Base-by-base conservation (phyloP, 2,888 invertebrate genomes). In the Luperina testacea region DNA sequence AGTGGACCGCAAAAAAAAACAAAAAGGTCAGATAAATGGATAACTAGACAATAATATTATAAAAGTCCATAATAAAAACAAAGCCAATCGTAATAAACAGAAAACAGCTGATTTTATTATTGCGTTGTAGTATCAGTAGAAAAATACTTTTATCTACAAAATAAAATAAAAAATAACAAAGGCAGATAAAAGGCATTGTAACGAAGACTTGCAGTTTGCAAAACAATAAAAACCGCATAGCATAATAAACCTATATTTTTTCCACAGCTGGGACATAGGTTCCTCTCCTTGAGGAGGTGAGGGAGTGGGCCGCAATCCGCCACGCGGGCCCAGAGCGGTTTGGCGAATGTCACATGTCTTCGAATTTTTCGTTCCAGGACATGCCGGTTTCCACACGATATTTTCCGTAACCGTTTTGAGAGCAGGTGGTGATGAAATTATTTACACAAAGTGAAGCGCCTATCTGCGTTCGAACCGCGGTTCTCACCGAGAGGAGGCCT, bases 81-180 rank as follows among this genome's bases (percentile, higher is more conserved):
- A 57, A n/a, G 32, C 8, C 17, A n/a, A 63, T n/a, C 20, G 45
- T 11, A 67, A 48, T 4, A 11, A 72, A 72, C 72, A 71, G 0
- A 70, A 71, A 80, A 68, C 85, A 84, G 81, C 81, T 82, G 82
- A 68, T 81, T 11, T 45, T 32, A 42, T 57, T 57, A n/a, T 42
- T 20, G 48, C n/a, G 11, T 45, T 51, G 48, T 27, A 45, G 9
- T 82, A 72, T 67, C 73, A 67, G 53, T 38, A 9, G 24, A 70
- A 80, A 80, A 80, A 73, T 38, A 84, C n/a, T n/a, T 68, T 74
- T 67, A 82, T 82, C 81, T 63, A 42, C 7, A 20, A 42, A 48
- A 80, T 42, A 78, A 17, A 72, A 78, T 0, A 63, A 4, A 9
- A 24, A n/a, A 80, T 67, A 72, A 79, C 64, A 70, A 51, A 42